These are phyloP conservation scores for Plutomurus gul DNA, from an alignment of 1,140 invertebrate species.

Conservation along the genomic window DNA sequence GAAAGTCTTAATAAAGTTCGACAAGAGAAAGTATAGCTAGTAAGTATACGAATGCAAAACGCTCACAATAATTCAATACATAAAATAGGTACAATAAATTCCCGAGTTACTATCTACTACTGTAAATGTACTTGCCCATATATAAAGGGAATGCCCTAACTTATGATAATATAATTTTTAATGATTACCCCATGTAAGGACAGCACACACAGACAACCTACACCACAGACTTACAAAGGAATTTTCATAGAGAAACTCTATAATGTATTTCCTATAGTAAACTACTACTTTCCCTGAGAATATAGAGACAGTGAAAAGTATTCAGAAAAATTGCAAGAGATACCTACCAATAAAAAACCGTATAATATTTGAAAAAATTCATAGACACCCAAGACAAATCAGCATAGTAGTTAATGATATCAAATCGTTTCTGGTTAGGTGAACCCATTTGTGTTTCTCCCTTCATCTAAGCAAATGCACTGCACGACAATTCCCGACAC, in stretches of 20 bases:
- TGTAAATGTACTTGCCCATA: no score
- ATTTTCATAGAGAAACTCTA: no score
- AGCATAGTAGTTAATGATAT: no score
- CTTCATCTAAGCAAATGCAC: background rate
- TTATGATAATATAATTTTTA: no score
- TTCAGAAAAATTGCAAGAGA: background rate
- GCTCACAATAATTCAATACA: constrained; percentile 19
- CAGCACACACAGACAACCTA: no score
- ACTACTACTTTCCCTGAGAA: no score
- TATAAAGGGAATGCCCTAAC: no score
- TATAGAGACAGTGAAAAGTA: background rate
- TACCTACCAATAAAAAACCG: background rate
- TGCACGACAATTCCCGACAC: no score
- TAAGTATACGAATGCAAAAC: constrained; percentile 24
- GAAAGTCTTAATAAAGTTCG: background rate
- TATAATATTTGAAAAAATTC: no score
- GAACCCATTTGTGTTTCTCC: background rate
- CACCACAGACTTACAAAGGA: no score
- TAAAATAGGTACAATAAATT: constrained; percentile 2
- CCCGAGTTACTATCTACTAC: background rate
- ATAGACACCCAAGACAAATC: constrained; percentile 19
- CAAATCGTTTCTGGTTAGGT: background rate
- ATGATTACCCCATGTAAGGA: no score
- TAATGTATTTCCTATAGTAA: no score
- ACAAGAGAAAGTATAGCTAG: background rate